Conservation (phyloP, 2,888 invertebrate species). For the Euphydryas editha region DNA sequence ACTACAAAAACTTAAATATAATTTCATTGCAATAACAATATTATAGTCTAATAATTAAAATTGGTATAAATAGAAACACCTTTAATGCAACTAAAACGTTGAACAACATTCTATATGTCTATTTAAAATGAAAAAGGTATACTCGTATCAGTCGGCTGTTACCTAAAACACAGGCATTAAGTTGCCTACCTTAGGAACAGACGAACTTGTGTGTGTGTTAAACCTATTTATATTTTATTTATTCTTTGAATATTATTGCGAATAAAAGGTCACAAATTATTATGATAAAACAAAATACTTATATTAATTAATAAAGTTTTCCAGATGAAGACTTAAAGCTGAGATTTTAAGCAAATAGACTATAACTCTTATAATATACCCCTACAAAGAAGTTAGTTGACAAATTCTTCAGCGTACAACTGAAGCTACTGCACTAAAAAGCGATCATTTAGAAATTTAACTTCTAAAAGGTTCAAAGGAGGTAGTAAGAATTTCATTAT, state of each 20-base stretch:
- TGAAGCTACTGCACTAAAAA: too few species aligned
- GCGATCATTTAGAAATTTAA: too few species aligned
- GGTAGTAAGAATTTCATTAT: too few species aligned
- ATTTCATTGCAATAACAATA: constrained; percentile 4
- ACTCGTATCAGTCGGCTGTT: too few species aligned
- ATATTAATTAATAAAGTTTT: neutral
- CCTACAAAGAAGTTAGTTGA: neutral
- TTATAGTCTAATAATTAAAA: constrained; percentile 7
- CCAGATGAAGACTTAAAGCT: constrained; percentile 15
- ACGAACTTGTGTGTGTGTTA: too few species aligned
- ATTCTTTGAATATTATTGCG: too few species aligned
- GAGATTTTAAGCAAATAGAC: constrained; percentile 5
- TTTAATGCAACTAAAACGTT: neutral
- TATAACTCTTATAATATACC: neutral
- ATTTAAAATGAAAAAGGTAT: too few species aligned
- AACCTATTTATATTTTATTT: too few species aligned
- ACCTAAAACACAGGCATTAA: too few species aligned
- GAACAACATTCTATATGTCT: too few species aligned
- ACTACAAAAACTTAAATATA: constrained; percentile 16
- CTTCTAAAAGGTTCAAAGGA: too few species aligned
- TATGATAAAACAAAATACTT: neutral
- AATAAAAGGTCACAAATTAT: neutral
- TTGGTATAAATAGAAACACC: neutral
- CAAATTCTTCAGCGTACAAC: neutral
- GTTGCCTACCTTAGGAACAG: too few species aligned